Conservation (phyloP, 2,113 vertebrate species). For the Progne subis region DNA sequence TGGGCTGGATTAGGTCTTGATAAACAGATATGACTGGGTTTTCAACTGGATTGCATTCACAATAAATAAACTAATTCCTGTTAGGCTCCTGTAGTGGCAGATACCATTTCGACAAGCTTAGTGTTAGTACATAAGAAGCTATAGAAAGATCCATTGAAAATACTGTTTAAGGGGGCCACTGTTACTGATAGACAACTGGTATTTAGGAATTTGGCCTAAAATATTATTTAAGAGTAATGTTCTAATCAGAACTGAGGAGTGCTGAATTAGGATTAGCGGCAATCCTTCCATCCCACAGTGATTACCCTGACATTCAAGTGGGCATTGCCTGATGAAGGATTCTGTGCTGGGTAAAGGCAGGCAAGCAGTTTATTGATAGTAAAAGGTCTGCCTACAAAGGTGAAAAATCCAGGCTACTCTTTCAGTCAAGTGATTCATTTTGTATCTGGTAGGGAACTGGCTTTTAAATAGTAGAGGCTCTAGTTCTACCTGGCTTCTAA, state of each 20-base stretch:
- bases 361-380: neutral
- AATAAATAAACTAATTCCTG: neutral
- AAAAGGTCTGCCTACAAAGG: neutral
- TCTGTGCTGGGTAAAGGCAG: neutral
- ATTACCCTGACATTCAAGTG: neutral
- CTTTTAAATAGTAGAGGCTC: neutral
- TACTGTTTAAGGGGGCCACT: neutral
- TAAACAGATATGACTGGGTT: neutral
- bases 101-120: neutral
- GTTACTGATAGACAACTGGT: neutral
- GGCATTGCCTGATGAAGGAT: neutral
- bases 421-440: neutral
- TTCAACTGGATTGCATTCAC: neutral
- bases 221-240: neutral
- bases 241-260: neutral
- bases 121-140: neutral
- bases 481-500: neutral
- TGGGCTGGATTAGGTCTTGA: neutral
- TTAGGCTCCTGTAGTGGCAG: neutral
- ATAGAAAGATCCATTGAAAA: neutral
- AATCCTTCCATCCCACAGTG: neutral
- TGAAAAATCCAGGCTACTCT: neutral
- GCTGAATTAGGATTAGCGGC: neutral
- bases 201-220: neutral
- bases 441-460: neutral